Evolutionary conservation across 2,113 vertebrate species (phyloP), one percentile per base, ranked within the genome.

Genomic region (Scomber scombrus): DNA sequence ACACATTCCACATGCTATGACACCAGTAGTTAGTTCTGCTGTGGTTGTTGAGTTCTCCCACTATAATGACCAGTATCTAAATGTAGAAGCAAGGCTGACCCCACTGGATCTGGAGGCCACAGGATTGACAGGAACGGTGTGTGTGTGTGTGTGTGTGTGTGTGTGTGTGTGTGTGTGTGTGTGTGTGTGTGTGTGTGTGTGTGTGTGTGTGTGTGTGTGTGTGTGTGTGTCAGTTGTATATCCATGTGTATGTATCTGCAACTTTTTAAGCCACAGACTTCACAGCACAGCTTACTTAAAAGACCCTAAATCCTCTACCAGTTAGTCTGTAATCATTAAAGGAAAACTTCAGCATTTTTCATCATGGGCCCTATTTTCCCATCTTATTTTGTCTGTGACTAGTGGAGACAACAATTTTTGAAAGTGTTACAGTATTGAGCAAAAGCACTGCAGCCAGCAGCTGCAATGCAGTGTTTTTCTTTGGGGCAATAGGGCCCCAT

Each of bases 11-110:
- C 66, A 58, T 54, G 54, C 23, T 75, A 16, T 3, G 70, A 74
- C 78, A 67, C 11, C 1, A 5, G 58, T 46, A 68, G 73, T 86
- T 76, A 75, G 76, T 23, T 15, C 67, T 51, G 26, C 60, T 82
- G 84, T 65, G 85, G 78, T 86, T 31, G 34, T 51, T 78, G 63
- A 76, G 75, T 71, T 84, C 70, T 78, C 57, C 49, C 29, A 31
- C 78, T 66, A 56, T 87, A 88, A 90, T 79, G 63, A 87, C 75
- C 50, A 80, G 85, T 80, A 71, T 85, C 88, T 91, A 89, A 86
- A 92, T 88, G n/a, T 56, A 85, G 85, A 75, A 60, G 74, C 55
- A 34, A 66, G 40, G 40, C 66, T 87, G 89, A 88, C 80, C 89
- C 75, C 34, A 71, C 57, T 47, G 50, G 67, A 71, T 54, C 34